Evolutionary conservation across 2,113 vertebrate species (phyloP), one percentile per base, ranked within the genome.

Genomic region (Plectropomus leopardus): DNA sequence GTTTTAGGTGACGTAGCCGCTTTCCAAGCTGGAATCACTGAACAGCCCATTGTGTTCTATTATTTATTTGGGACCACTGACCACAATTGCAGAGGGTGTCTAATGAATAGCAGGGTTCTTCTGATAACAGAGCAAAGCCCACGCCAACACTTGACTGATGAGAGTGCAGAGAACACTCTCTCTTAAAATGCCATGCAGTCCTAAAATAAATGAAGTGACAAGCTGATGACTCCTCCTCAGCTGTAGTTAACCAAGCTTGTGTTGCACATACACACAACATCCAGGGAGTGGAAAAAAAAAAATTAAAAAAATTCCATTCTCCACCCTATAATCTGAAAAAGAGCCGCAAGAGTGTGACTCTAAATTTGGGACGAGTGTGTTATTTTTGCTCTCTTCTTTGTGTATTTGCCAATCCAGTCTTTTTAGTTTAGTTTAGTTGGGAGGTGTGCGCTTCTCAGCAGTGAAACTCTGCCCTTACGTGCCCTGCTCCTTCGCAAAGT

Each of bases 381-480:
- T 93, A 92, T 90, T 93, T 93, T 91, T 91, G 86, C 76, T 83
- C 76, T 88, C 80, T 81, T 88, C 79, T 90, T 90, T 88, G 88
- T 87, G 75, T 85, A 86, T 88, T 92, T 91, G 81, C 85, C 88
- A 94, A 76, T 61, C 24, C 26, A 3, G 72, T 61, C 72, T 77
- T 86, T 89, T 84, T n/a, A n/a, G n/a, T n/a, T 82, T 24, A 67
- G 83, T 74, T 72, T 66, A 72, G 72, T 67, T 84, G 75, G 76
- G 70, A 40, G 8, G 83, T 82, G 75, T 59, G 48, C 15, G 30
- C 40, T 80, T 73, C 78, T 50, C 54, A 80, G 59, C 72, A 72
- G 53, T 26, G 3, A 70, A 74, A 61, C 51, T 44, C 10, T 88
- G 84, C 81, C 76, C 85, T 88, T 28, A 32, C 42, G 84, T 86